These are phyloP conservation scores for Anastrepha obliqua DNA, from an alignment of 1,140 invertebrate species.

Conservation along the genomic window DNA sequence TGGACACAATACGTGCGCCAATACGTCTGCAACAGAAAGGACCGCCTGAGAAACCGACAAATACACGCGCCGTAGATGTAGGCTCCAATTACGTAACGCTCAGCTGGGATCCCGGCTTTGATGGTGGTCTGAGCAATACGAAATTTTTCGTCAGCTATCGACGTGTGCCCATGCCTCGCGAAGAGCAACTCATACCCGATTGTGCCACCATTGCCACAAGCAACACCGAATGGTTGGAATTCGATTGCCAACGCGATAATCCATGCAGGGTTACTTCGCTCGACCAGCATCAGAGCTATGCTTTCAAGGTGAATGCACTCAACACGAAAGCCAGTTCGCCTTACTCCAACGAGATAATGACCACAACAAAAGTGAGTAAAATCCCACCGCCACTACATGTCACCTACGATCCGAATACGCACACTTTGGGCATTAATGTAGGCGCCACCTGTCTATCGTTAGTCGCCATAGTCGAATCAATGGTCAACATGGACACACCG, in stretches of 20 bases:
- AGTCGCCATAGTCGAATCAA: constrained; percentile 82
- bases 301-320: constrained; percentile 90
- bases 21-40: constrained; percentile 89
- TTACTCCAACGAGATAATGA: constrained; percentile 87
- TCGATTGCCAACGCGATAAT: constrained; percentile 88
- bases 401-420: constrained; percentile 85
- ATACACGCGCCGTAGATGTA: constrained; percentile 81
- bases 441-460: constrained; percentile 84
- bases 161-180: constrained; percentile 77
- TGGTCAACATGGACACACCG: constrained; percentile 77
- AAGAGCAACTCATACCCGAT: constrained; percentile 78
- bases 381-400: constrained; percentile 88
- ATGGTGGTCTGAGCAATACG: constrained; percentile 89
- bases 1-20: constrained; percentile 84
- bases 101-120: constrained; percentile 90
- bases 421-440: constrained; percentile 84
- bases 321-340: constrained; percentile 90
- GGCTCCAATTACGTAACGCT: constrained; percentile 86
- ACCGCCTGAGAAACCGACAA: constrained; percentile 86
- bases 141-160: constrained; percentile 89
- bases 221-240: constrained; percentile 83
- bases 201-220: constrained; percentile 79
- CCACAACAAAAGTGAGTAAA: constrained; percentile 87
- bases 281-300: constrained; percentile 88
- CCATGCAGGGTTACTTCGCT: constrained; percentile 90